These are phyloP conservation scores for Clistopyga incitator DNA, from an alignment of 2,888 invertebrate species.

Conservation along the genomic window DNA sequence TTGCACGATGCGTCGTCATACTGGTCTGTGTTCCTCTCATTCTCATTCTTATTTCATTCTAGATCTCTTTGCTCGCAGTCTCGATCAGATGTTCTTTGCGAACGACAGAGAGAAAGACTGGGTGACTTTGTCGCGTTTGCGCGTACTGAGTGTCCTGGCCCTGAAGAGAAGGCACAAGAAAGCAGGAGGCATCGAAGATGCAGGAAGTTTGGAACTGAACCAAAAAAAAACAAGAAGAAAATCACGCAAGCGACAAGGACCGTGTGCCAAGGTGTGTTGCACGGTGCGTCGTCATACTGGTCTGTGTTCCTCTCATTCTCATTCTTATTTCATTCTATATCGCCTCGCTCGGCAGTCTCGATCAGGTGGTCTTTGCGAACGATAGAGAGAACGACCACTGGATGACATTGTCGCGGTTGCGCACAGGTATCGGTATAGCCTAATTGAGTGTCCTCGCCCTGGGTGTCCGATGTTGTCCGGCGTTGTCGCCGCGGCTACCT, in stretches of 20 bases:
- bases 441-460: slow-evolving; percentile 84
- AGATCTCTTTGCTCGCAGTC: slow-evolving; percentile 10
- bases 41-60: slow-evolving; percentile 27
- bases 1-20: slow-evolving; percentile 41
- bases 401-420: slow-evolving; percentile 13
- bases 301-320: slow-evolving; percentile 6
- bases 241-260: neutral
- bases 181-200: slow-evolving; percentile 20
- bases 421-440: slow-evolving; percentile 69
- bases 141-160: slow-evolving; percentile 83
- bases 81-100: slow-evolving; percentile 40
- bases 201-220: neutral
- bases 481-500: slow-evolving; percentile 83
- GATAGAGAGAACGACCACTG: slow-evolving; percentile 14
- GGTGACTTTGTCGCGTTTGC: slow-evolving; percentile 17
- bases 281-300: slow-evolving; percentile 39
- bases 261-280: slow-evolving; percentile 57
- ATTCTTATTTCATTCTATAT: slow-evolving; percentile 28
- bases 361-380: slow-evolving; percentile 43
- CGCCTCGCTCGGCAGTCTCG: slow-evolving; percentile 6
- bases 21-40: slow-evolving; percentile 18
- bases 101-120: slow-evolving; percentile 15
- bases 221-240: neutral
- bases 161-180: slow-evolving; percentile 64
- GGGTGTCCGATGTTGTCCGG: slow-evolving; percentile 83